A percentile compares a stretch with the other conserved stretches of the same genome.
phyloP scores from a whole-genome alignment of 2,113 vertebrate species.

The Turnix velox region DNA sequence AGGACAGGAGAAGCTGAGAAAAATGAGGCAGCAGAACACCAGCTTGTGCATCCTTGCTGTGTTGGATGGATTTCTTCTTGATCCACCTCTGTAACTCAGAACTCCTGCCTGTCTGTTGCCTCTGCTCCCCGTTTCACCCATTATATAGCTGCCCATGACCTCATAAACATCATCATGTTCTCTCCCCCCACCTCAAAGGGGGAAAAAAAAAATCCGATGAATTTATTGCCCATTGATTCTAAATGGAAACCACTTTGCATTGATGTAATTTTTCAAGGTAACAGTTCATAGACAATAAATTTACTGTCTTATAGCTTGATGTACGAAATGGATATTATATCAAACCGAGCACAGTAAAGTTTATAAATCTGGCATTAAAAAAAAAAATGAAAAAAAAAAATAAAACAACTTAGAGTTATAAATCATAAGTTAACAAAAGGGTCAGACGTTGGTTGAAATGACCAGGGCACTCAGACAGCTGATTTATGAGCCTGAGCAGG shows the following conservation, averaged over 20 bases:
- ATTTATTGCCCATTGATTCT: conserved; percentile 63
- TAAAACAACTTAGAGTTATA: conserved; percentile 53
- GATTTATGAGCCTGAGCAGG: conserved; percentile 55
- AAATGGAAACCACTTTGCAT: conserved; percentile 74
- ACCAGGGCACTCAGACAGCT: conserved; percentile 46
- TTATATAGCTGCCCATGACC: conserved; percentile 71
- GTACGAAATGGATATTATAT: conserved; percentile 61
- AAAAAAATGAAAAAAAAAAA: conserved; percentile 29
- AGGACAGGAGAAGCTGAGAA: conserved; percentile 44
- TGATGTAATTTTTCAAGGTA: conserved; percentile 80
- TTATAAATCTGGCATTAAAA: conserved; percentile 66
- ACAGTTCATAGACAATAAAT: conserved; percentile 74
- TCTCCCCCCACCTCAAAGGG: background rate
- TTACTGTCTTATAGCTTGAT: conserved; percentile 58
- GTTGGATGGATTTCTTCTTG: background rate
- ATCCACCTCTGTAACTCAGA: background rate
- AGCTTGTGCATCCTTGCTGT: conserved; percentile 52
- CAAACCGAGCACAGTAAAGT: conserved; percentile 62
- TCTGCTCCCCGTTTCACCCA: conserved; percentile 1
- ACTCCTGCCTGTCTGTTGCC: background rate
- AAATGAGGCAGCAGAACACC: conserved; percentile 53
- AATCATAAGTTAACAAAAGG: conserved; percentile 67
- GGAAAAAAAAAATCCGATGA: conserved; percentile 16
- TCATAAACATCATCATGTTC: conserved; percentile 63
- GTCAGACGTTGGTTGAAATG: conserved; percentile 52